phyloP scores from a whole-genome alignment of 2,797 vertebrate species.

The Heliangelus exortis region DNA sequence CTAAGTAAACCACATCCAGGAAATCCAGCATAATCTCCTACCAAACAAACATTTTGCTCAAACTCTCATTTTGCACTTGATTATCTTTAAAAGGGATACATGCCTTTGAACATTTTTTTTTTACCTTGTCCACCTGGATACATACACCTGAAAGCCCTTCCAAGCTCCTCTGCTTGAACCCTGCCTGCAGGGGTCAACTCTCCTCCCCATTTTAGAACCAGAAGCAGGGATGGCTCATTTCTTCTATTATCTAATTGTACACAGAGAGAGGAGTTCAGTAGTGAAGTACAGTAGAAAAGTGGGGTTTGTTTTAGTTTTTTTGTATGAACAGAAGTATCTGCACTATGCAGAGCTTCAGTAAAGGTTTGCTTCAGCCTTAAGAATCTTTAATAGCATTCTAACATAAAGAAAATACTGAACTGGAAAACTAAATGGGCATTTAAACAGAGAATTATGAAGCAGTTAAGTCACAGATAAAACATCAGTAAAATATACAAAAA shows the following conservation, averaged over 20 bases:
- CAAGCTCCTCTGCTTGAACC: conserved; percentile 90
- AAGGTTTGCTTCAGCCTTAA: neutral
- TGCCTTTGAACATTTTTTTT: neutral
- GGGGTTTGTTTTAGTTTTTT: neutral
- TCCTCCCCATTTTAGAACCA: conserved; percentile 92
- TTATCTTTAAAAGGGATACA: conserved; percentile 2
- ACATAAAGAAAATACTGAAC: neutral
- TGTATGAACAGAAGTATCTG: neutral
- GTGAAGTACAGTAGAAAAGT: neutral
- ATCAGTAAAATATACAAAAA: neutral
- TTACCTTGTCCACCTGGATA: conserved; percentile 92
- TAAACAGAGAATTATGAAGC: neutral
- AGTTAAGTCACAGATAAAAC: neutral
- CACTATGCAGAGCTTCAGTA: neutral
- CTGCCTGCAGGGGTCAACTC: conserved; percentile 89
- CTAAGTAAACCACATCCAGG: conserved; percentile 90
- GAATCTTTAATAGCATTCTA: neutral
- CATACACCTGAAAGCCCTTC: conserved; percentile 91
- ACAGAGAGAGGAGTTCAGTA: neutral
- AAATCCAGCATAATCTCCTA: conserved; percentile 92
- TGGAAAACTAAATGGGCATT: neutral
- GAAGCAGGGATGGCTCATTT: conserved; percentile 87
- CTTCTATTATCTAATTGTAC: conserved; percentile 80
- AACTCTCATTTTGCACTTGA: conserved; percentile 34
- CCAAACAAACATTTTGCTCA: conserved; percentile 57